Evolutionary conservation across 2,888 invertebrate species (phyloP), one percentile per base, ranked within the genome.

Genomic region (Diarsia brunnea): DNA sequence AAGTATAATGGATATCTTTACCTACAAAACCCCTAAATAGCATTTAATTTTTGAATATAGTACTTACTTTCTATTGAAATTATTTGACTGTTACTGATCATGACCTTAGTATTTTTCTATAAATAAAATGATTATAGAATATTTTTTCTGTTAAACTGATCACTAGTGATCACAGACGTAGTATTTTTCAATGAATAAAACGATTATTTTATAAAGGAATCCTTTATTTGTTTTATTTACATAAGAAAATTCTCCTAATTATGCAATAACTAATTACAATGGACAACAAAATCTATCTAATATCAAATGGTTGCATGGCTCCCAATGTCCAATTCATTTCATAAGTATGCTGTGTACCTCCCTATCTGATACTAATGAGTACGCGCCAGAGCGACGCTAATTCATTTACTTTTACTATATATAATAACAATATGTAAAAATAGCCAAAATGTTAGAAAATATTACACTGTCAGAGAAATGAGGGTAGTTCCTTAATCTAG

Each of bases 191-290:
- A 87, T 75, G 91, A 93, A 94, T 93, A 92, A 91, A 90, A 88
- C 83, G 64, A 84, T 84, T 84, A 55, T 72, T 78, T 87, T 94
- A 94, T 94, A 95, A 95, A 95, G 94, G 92, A 94, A 93, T 92
- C 93, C 93, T 96, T 95, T 95, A 95, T 95, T 95, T 92, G 91
- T 94, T 92, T 93, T 96, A 96, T 96, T 95, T 96, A 96, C 96
- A 96, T 95, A 95, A 93, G 95, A 95, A 94, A 95, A 95, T 95
- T 95, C 95, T 92, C 94, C 95, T 95, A 95, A 94, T 94, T 93
- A 94, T 90, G 93, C 90, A 92, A 91, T 93, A 93, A 94, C 95
- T 95, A 95, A 95, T 95, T 95, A 95, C 95, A 95, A 93, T 92
- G 92, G 93, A 95, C 95, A 96, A 95, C 95, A 95, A 95, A 94